Percentiles rank a stretch among this genome's conserved stretches.
These are phyloP conservation scores for Ceratosolen fusciceps DNA, from an alignment of 1,140 invertebrate genomes.

Conservation along the genomic window DNA sequence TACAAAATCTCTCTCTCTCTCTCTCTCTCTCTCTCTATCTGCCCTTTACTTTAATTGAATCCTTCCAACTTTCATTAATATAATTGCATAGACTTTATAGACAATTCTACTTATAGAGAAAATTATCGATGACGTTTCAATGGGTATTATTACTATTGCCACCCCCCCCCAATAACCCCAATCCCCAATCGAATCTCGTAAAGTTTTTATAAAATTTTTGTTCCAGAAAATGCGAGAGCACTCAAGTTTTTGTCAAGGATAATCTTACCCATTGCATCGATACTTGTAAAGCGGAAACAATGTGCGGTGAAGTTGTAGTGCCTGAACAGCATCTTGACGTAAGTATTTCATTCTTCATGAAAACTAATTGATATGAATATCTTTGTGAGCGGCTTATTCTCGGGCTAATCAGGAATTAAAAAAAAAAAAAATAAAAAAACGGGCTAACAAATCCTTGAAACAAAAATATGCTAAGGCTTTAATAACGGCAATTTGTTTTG, in stretches of 20 bases:
- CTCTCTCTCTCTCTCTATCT: too few species aligned
- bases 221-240: conserved; percentile 84
- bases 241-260: conserved; percentile 86
- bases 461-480: neutral
- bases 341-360: conserved; percentile 70
- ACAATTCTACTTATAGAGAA: neutral
- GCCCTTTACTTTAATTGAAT: conserved; percentile 18
- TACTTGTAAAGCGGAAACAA: conserved; percentile 85
- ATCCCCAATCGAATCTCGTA: too few species aligned
- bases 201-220: conserved; percentile 9
- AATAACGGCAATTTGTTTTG: too few species aligned
- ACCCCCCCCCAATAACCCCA: too few species aligned
- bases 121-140: too few species aligned
- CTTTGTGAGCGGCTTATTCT: too few species aligned
- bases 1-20: too few species aligned
- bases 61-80: neutral
- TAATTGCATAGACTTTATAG: neutral
- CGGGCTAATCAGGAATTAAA: neutral
- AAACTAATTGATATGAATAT: too few species aligned
- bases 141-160: too few species aligned
- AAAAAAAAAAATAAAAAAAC: too few species aligned
- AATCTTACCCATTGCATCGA: conserved; percentile 90
- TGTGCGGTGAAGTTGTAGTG: conserved; percentile 95
- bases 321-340: conserved; percentile 94
- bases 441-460: too few species aligned